Conservation (phyloP, 2,113 vertebrate species). For the Corythoichthys haematopterus region DNA sequence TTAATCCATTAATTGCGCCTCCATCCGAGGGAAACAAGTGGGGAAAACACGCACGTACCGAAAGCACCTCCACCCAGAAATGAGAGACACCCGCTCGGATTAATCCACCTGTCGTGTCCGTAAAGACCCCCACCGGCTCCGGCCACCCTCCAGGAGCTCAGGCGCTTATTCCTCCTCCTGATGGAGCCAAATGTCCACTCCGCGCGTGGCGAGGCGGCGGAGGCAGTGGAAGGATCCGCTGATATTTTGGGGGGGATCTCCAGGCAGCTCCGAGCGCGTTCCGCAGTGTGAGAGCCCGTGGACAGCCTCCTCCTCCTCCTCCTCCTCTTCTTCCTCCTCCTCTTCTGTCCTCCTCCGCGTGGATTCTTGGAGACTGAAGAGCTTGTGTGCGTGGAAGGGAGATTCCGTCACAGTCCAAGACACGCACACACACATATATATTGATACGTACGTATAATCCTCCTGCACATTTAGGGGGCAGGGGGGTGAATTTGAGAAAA, state of each 20-base stretch:
- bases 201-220: constrained; percentile 4
- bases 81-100: constrained; percentile 29
- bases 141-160: constrained; percentile 15
- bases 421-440: constrained; percentile 22
- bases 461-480: neutral
- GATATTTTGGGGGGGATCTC: constrained; percentile 46
- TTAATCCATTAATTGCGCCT: constrained; percentile 60
- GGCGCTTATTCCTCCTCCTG: constrained; percentile 38
- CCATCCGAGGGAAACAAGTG: constrained; percentile 14
- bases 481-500: neutral
- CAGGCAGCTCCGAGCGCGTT: constrained; percentile 61
- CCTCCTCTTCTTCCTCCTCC: constrained; percentile 40
- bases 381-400: constrained; percentile 32
- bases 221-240: constrained; percentile 40
- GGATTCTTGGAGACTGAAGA: constrained; percentile 59
- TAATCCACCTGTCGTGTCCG: constrained; percentile 65
- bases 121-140: constrained; percentile 35
- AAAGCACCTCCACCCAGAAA: neutral
- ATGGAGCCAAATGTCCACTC: constrained; percentile 35
- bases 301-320: constrained; percentile 69
- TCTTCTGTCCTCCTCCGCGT: constrained; percentile 50
- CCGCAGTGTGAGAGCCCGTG: constrained; percentile 71
- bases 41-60: too few species aligned
- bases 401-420: constrained; percentile 64
- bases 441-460: constrained; percentile 11